These are phyloP conservation scores for Anthrax anthrax DNA, from an alignment of 2,888 invertebrate species.

Conservation along the genomic window DNA sequence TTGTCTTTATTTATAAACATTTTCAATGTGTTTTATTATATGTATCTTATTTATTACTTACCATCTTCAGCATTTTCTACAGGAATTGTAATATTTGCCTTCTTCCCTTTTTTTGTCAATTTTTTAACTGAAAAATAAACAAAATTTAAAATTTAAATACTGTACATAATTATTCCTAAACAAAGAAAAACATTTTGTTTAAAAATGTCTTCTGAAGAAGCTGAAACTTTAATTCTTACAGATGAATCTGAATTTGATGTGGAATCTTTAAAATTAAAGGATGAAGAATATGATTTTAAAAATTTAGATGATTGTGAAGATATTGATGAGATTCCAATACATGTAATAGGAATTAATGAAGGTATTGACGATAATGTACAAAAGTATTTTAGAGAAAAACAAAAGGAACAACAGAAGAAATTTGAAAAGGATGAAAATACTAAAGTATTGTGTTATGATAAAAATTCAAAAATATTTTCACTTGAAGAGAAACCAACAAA, in stretches of 20 bases:
- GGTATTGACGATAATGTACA: no score
- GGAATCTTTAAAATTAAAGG: background rate
- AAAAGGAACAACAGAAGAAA: no score
- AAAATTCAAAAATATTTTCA: no score
- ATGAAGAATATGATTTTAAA: background rate
- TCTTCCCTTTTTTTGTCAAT: background rate
- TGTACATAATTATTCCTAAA: background rate
- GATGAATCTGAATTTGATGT: background rate
- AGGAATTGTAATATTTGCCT: background rate
- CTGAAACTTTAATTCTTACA: no score
- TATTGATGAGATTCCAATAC: background rate
- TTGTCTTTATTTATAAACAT: no score
- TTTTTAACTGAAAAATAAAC: slow-evolving; percentile 1
- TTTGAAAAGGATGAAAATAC: no score
- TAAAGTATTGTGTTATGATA: no score
- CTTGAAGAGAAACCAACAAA: background rate
- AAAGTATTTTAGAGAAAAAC: no score
- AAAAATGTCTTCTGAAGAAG: no score
- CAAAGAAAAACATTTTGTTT: no score
- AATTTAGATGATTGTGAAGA: background rate
- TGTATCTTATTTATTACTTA: background rate
- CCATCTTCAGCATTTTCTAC: background rate
- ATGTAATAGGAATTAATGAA: no score
- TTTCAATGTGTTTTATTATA: no score
- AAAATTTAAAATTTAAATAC: background rate